phyloP scores from a whole-genome alignment of 53 echinoderm and acorn worm species.

The Holothuria scabra region DNA sequence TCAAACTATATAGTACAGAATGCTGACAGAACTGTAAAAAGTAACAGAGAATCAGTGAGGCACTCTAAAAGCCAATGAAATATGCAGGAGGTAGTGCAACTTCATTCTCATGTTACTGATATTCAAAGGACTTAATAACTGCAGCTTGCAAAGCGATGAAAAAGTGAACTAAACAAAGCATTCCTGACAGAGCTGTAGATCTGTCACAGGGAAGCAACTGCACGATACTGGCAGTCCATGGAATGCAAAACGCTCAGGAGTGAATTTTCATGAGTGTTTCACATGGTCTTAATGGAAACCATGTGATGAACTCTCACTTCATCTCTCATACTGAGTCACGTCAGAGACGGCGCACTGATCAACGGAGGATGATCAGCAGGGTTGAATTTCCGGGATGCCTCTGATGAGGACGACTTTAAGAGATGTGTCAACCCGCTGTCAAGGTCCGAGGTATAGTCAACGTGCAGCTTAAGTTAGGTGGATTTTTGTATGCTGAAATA shows the following conservation, averaged over 20 bases:
- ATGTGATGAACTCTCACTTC: slow-evolving; percentile 17
- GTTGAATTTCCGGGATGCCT: not conserved
- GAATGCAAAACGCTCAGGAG: not conserved
- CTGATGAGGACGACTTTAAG: not conserved
- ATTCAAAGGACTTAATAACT: slow-evolving; percentile 16
- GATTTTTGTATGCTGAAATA: no score
- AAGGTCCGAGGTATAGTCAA: no score
- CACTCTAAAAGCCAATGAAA: slow-evolving; percentile 1
- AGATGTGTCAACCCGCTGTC: no score
- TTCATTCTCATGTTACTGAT: slow-evolving; percentile 16
- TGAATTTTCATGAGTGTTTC: slow-evolving; percentile 24
- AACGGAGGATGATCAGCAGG: not conserved
- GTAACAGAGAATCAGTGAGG: not conserved
- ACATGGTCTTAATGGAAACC: slow-evolving; percentile 19
- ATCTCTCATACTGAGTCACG: slow-evolving; percentile 38
- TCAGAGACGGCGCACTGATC: not conserved
- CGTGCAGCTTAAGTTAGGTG: no score
- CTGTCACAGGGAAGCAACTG: slow-evolving; percentile 8
- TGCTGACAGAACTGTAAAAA: not conserved
- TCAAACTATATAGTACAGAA: not conserved
- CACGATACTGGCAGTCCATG: not conserved
- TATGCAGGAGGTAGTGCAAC: slow-evolving; percentile 4
- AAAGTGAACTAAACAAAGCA: slow-evolving; percentile 13
- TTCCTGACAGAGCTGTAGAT: slow-evolving; percentile 23
- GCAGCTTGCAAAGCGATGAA: not conserved